A percentile compares a stretch with the other conserved stretches of the same genome.
Evolutionary conservation across 2,797 vertebrate species (phyloP).

Genomic region (Ispidina picta): DNA sequence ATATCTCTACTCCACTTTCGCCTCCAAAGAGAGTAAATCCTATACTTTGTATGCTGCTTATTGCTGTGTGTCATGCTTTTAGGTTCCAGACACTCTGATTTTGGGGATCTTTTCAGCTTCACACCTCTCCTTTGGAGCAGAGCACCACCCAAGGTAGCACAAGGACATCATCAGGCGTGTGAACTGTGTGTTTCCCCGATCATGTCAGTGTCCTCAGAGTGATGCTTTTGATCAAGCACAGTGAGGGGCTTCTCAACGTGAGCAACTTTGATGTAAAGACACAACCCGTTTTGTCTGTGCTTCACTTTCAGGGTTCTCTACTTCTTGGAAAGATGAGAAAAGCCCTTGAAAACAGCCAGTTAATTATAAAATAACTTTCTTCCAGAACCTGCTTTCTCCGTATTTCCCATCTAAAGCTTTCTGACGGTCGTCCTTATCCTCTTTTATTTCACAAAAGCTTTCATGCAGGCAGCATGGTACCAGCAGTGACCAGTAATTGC

Average conservation of each 20-base stretch:
- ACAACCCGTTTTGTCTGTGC: background rate
- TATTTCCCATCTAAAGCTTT: background rate
- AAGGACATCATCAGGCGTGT: accelerated
- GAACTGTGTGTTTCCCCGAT: accelerated
- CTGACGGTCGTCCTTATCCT: background rate
- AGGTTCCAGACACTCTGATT: background rate
- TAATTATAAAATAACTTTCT: background rate
- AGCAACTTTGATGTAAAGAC: background rate
- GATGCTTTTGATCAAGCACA: background rate
- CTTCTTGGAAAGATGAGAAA: background rate
- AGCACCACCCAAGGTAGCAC: background rate
- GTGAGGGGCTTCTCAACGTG: background rate
- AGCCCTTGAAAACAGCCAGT: background rate
- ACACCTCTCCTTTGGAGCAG: background rate
- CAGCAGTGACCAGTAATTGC: background rate
- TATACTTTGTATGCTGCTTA: background rate
- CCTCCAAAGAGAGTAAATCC: background rate
- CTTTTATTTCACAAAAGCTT: background rate
- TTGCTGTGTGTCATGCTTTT: background rate
- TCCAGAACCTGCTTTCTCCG: background rate
- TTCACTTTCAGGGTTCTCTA: background rate
- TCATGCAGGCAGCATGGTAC: accelerated
- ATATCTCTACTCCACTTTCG: background rate
- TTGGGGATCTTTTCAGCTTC: background rate
- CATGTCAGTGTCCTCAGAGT: accelerated